Percentiles rank a stretch among this genome's conserved stretches.
phyloP scores from a whole-genome alignment of 2,888 invertebrate species.

The Cataglyphis livida region DNA sequence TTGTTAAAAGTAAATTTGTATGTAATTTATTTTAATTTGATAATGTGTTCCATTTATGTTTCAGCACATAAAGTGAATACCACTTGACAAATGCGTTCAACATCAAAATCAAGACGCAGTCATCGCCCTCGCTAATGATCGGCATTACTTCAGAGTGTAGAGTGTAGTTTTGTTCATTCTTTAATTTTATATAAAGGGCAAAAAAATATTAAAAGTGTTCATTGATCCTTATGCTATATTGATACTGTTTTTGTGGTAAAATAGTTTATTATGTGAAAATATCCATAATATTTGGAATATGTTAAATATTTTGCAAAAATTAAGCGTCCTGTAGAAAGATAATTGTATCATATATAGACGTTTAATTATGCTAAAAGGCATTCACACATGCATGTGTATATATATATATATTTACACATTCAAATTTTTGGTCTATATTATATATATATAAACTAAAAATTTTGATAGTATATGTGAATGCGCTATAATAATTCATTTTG shows the following conservation, averaged over 20 bases:
- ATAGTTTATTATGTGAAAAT: conserved; percentile 37
- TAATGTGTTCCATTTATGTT: conserved; percentile 59
- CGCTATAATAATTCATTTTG: background rate
- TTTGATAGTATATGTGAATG: background rate
- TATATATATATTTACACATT: background rate
- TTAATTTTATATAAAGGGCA: conserved; percentile 62
- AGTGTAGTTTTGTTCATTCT: conserved; percentile 57
- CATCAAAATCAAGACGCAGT: conserved; percentile 59
- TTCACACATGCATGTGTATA: background rate
- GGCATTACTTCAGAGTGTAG: conserved; percentile 46
- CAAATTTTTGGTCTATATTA: background rate
- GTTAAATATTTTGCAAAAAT: background rate
- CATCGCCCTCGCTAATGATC: conserved; percentile 55
- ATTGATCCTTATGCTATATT: conserved; percentile 67
- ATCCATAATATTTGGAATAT: conserved; percentile 38
- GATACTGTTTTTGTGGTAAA: conserved; percentile 28
- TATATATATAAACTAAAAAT: background rate
- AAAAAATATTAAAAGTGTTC: conserved; percentile 67
- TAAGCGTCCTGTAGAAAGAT: background rate
- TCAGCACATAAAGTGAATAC: conserved; percentile 85
- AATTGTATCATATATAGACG: background rate
- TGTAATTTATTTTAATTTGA: background rate
- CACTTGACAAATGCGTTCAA: conserved; percentile 82
- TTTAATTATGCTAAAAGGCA: background rate
- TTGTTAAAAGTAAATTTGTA: conserved; percentile 19